phyloP scores from a whole-genome alignment of 2,888 invertebrate genomes.

The Plusia festucae region DNA sequence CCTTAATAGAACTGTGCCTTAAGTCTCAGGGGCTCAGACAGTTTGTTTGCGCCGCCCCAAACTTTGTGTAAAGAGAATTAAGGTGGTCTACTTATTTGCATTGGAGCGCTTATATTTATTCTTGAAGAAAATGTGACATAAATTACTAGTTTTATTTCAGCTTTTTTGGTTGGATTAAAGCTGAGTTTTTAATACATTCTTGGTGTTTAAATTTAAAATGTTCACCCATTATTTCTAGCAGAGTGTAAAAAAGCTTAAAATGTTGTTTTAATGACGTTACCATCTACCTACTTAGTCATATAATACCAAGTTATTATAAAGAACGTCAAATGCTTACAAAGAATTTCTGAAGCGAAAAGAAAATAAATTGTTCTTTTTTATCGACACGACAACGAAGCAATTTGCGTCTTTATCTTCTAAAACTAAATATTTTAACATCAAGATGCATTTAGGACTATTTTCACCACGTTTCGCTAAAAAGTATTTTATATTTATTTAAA shows the following conservation, averaged over 20 bases:
- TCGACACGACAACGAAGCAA: conserved; percentile 28
- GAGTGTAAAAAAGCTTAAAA: neutral
- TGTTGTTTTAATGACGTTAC: neutral
- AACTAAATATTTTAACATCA: conserved; percentile 22
- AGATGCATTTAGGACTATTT: neutral
- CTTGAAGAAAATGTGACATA: neutral
- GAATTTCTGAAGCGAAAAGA: conserved; percentile 22
- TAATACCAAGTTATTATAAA: neutral
- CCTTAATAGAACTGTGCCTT: conserved; percentile 64
- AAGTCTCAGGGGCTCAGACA: conserved; percentile 53
- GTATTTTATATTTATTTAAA: too few relatives aligned
- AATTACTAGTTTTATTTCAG: conserved; percentile 1
- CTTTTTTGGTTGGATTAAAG: neutral
- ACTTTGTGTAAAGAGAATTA: conserved; percentile 42
- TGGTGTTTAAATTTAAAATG: neutral
- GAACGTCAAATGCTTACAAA: conserved; percentile 15
- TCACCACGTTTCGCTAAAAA: too few relatives aligned
- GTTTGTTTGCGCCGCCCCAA: conserved; percentile 46
- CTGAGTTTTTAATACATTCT: neutral
- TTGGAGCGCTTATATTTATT: conserved; percentile 14
- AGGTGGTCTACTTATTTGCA: conserved; percentile 42
- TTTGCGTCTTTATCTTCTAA: conserved; percentile 26
- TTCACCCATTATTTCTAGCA: neutral
- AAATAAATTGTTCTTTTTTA: conserved; percentile 40
- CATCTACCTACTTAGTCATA: neutral